phyloP scores from a whole-genome alignment of 2,113 vertebrate species.

The Tachuris rubrigastra region DNA sequence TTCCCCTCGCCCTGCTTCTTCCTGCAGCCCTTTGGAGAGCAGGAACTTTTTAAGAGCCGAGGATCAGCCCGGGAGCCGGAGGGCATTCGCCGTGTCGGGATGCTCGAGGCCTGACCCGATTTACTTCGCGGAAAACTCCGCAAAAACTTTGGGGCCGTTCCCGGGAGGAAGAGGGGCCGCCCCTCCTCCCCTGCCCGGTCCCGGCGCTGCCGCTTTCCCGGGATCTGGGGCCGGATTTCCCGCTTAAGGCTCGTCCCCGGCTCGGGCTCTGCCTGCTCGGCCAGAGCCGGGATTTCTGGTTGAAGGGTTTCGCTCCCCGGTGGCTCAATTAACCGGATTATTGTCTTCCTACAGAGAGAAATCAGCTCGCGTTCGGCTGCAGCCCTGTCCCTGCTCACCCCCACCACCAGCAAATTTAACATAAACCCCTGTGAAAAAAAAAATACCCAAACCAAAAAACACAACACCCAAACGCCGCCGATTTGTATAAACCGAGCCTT shows the following conservation, averaged over 20 bases:
- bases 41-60: neutral
- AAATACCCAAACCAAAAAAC: neutral
- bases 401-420: conserved; percentile 56
- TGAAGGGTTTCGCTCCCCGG: conserved; percentile 85
- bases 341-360: conserved; percentile 87
- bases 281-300: conserved; percentile 71
- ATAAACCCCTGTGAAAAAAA: neutral
- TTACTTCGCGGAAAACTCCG: neutral
- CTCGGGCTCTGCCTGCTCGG: neutral
- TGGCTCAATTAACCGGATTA: conserved; percentile 99
- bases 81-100: neutral
- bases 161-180: neutral
- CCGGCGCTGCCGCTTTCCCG: neutral
- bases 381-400: conserved; percentile 36
- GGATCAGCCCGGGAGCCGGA: neutral
- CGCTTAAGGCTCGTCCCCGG: neutral
- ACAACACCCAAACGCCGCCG: neutral
- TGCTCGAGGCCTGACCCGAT: neutral
- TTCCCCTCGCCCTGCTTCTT: neutral
- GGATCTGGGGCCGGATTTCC: neutral
- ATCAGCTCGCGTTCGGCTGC: conserved; percentile 77
- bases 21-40: neutral
- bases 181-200: neutral
- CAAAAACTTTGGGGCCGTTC: neutral
- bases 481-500: neutral